phyloP scores from a whole-genome alignment of 2,113 vertebrate species.

The Panthera tigris region DNA sequence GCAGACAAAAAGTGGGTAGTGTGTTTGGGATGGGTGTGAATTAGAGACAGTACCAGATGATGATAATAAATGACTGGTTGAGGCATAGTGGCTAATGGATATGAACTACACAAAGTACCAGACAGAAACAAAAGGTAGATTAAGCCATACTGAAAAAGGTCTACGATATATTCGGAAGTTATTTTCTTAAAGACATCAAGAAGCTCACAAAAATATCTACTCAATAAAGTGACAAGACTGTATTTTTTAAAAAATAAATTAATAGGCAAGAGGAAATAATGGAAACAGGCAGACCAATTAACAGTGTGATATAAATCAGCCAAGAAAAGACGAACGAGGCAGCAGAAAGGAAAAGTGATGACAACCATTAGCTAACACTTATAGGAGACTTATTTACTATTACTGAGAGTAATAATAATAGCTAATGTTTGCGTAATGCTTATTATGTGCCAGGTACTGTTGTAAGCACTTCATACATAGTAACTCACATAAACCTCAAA shows the following conservation, averaged over 20 bases:
- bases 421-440: background rate
- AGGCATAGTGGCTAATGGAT: background rate
- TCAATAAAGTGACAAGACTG: background rate
- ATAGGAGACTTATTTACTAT: background rate
- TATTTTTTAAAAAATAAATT: background rate
- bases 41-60: background rate
- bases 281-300: background rate
- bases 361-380: background rate
- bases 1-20: too few relatives aligned
- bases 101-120: background rate
- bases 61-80: too few relatives aligned
- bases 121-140: background rate
- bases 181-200: background rate
- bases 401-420: background rate
- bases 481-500: background rate
- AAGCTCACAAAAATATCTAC: background rate
- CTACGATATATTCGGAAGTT: background rate
- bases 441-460: background rate
- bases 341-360: background rate
- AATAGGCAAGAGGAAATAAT: background rate
- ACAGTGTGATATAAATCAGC: background rate
- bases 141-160: background rate
- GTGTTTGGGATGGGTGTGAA: background rate
- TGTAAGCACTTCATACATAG: background rate
- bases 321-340: background rate